phyloP scores from a whole-genome alignment of 1,140 invertebrate species.

The Brevipalpus yothersi region DNA sequence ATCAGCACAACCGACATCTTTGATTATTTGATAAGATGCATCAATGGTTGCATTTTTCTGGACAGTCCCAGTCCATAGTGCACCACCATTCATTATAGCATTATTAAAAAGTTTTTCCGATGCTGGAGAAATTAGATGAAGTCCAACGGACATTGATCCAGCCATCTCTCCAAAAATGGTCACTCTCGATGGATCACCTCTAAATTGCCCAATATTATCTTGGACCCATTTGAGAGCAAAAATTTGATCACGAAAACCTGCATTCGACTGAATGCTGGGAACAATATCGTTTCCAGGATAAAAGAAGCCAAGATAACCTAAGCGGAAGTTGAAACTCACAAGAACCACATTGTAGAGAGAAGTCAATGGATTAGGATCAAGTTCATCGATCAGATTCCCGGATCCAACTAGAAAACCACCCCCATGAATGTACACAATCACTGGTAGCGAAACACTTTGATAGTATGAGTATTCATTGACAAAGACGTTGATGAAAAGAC shows the following conservation, averaged over 20 bases:
- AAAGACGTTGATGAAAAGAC: conserved; percentile 82
- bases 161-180: conserved; percentile 15
- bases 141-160: conserved; percentile 17
- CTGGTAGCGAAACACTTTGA: neutral
- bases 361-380: neutral
- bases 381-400: neutral
- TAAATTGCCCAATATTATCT: neutral
- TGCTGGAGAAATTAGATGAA: conserved; percentile 19
- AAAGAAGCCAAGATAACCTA: neutral
- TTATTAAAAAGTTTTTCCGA: conserved; percentile 11
- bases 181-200: neutral
- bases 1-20: neutral
- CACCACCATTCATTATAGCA: conserved; percentile 19
- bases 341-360: neutral
- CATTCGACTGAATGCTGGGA: neutral
- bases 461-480: conserved; percentile 20
- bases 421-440: neutral
- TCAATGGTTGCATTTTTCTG: neutral
- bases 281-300: conserved; percentile 17
- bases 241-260: neutral
- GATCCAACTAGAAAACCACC: neutral
- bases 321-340: neutral
- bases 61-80: neutral
- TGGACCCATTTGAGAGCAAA: neutral
- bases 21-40: neutral